These are phyloP conservation scores for Garra rufa DNA, from an alignment of 2,113 vertebrate species.

Conservation along the genomic window DNA sequence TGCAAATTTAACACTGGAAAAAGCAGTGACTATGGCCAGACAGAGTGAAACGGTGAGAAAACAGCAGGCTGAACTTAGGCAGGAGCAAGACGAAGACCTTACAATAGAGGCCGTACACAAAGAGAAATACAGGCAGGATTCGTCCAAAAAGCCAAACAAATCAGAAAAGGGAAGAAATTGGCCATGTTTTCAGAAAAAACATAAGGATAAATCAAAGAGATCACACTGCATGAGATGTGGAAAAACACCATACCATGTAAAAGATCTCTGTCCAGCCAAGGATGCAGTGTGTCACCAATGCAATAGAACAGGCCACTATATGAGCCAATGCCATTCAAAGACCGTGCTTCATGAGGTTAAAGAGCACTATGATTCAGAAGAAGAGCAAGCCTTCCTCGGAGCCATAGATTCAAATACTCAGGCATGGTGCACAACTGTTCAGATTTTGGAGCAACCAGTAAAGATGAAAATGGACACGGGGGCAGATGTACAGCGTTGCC, in stretches of 20 bases:
- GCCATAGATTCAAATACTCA: not conserved
- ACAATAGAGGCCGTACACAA: not conserved
- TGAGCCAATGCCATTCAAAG: not conserved
- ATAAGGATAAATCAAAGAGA: not conserved
- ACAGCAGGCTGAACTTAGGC: constrained; percentile 20
- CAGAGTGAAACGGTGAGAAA: not conserved
- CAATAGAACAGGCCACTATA: not conserved
- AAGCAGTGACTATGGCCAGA: not conserved
- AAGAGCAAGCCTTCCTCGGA: not conserved
- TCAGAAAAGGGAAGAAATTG: not conserved
- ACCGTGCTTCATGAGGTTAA: not conserved
- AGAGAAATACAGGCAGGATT: not conserved
- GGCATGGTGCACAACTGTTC: not conserved
- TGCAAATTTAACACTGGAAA: not conserved
- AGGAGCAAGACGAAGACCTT: not conserved
- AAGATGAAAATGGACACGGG: not conserved
- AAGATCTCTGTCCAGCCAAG: constrained; percentile 11
- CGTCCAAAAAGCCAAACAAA: not conserved
- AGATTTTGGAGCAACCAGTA: not conserved
- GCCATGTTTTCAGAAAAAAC: too few relatives aligned
- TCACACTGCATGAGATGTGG: not conserved
- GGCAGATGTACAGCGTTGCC: not conserved
- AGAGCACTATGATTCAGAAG: not conserved
- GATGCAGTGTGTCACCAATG: not conserved
- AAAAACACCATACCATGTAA: not conserved